Base-by-base conservation (phyloP, 2,888 invertebrate genomes). In the Euplexia lucipara region DNA sequence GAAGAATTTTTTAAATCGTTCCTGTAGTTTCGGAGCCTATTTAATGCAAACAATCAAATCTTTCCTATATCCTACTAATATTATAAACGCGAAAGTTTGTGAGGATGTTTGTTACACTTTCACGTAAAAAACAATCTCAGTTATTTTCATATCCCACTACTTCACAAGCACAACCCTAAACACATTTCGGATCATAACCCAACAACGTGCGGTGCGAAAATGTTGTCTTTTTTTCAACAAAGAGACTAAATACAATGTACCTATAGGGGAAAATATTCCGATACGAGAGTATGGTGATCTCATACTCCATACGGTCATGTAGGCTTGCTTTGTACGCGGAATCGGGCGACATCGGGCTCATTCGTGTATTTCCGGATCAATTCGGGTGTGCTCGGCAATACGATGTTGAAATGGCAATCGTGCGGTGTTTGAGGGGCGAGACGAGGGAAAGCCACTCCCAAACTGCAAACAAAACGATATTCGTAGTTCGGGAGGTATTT, bases 201-300 rank as follows among this genome's bases (percentile, higher is more conserved):
- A 39, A 53, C 61, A 65, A 41, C 18, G 35, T 35, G 35, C 26
- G 30, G 70, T 48, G 65, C 22, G 47, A 60, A 66, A 66, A 70
- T 48, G 42, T 35, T 60, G 70, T 70, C 16, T 48, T 60, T 66
- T 47, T 70, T 66, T 60, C 6, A 35, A 65, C 70, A 66, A 65
- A 65, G 14, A 65, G 65, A 48, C 65, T 70, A 48, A 66, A 66
- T 35, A 60, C 65, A 66, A 48, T 47, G 35, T 42, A 48, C 35
- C n/a, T n/a, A n/a, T n/a, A 7, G 39, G 20, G 22, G 3, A 41
- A 32, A 30, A 41, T 35, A 30, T 39, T 26, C 20, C 3, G 26
- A 59, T 59, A 35, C 41, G 16, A 35, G 30, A 20, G 69, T 8
- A 18, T 41, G 16, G 26, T 66, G 70, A 48, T 34, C 35, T 48